Evolutionary conservation across 2,797 vertebrate species (phyloP).

Genomic region (Malurus splendens): DNA sequence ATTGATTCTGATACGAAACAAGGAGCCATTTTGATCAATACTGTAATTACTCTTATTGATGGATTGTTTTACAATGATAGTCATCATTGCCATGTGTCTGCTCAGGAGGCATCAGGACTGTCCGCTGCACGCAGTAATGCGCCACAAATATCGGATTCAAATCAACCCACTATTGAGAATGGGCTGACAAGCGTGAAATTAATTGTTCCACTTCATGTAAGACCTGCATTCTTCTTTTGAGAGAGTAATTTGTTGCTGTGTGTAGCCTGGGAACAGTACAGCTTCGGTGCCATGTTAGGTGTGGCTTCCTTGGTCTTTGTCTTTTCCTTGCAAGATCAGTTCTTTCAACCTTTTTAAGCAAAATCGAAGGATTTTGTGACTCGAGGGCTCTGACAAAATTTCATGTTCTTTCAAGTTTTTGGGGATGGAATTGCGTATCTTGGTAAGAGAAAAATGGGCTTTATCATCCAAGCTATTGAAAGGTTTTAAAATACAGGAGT

Average conservation of each 20-base stretch:
- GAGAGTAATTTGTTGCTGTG: slow-evolving; percentile 84
- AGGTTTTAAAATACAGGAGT: neutral
- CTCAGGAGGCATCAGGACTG: slow-evolving; percentile 68
- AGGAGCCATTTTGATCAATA: slow-evolving; percentile 79
- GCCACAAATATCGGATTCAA: slow-evolving; percentile 85
- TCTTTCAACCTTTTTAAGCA: slow-evolving; percentile 4
- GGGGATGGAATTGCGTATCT: neutral
- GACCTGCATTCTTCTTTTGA: slow-evolving; percentile 84
- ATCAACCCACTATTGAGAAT: slow-evolving; percentile 85
- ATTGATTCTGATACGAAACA: slow-evolving; percentile 81
- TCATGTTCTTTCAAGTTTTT: neutral
- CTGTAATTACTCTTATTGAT: slow-evolving; percentile 84
- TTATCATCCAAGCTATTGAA: neutral
- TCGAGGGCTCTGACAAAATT: neutral
- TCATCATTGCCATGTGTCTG: slow-evolving; percentile 65
- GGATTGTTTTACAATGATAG: slow-evolving; percentile 79
- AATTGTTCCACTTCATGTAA: slow-evolving; percentile 96
- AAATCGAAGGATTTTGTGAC: neutral
- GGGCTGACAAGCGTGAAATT: slow-evolving; percentile 96
- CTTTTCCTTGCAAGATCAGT: slow-evolving; percentile 55
- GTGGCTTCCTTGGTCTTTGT: slow-evolving; percentile 60
- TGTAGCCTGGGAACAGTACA: slow-evolving; percentile 62
- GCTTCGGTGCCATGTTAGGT: slow-evolving; percentile 35
- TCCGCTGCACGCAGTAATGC: slow-evolving; percentile 68
- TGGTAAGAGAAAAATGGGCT: neutral